Conservation (phyloP, 2,113 vertebrate genomes). For the Turdus rufiventris region DNA sequence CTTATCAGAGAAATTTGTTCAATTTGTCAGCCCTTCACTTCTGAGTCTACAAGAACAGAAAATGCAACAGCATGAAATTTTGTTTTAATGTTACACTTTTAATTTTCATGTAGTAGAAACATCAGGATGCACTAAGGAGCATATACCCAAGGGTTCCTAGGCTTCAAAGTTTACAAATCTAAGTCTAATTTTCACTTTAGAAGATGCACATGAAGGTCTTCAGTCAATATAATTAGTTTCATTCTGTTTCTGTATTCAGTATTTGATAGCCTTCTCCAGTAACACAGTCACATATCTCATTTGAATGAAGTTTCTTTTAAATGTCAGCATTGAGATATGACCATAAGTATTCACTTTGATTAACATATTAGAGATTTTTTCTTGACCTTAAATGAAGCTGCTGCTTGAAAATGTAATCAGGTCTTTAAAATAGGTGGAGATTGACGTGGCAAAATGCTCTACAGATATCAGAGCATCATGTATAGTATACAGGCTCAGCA, state of each 20-base stretch:
- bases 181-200: slow-evolving; percentile 76
- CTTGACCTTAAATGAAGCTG: slow-evolving; percentile 72
- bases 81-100: slow-evolving; percentile 38
- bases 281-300: slow-evolving; percentile 73
- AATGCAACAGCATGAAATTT: neutral
- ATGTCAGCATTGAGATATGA: slow-evolving; percentile 74
- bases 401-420: slow-evolving; percentile 48
- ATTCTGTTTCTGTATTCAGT: slow-evolving; percentile 64
- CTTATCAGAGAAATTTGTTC: slow-evolving; percentile 42
- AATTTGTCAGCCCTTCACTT: neutral
- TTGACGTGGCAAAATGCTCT: neutral
- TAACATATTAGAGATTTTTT: slow-evolving; percentile 63
- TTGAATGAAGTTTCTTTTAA: slow-evolving; percentile 77
- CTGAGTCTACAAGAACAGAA: slow-evolving; percentile 4
- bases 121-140: slow-evolving; percentile 54
- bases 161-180: slow-evolving; percentile 70
- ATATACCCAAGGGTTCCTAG: slow-evolving; percentile 39
- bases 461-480: slow-evolving; percentile 2
- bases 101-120: slow-evolving; percentile 48
- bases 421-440: slow-evolving; percentile 37
- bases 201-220: slow-evolving; percentile 68
- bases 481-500: neutral
- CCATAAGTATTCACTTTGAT: slow-evolving; percentile 75
- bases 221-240: slow-evolving; percentile 60
- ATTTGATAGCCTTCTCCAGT: slow-evolving; percentile 66